phyloP scores from a whole-genome alignment of 1,140 invertebrate species.

The Lanistes nyassanus region DNA sequence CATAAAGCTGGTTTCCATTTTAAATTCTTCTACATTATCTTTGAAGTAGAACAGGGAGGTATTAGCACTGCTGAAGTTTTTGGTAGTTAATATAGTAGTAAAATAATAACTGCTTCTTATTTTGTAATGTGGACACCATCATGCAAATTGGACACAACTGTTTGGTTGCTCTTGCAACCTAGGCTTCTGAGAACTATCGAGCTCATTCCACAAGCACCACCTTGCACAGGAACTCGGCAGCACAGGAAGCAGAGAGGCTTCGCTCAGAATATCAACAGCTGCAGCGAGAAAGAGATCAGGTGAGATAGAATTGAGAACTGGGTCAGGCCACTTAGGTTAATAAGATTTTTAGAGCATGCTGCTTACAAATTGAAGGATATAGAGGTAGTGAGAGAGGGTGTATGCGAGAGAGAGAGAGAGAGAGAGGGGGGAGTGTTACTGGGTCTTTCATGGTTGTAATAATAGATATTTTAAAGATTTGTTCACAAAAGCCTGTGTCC shows the following conservation, averaged over 20 bases:
- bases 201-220: constrained; percentile 51
- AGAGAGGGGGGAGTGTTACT: no score
- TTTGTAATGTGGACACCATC: no score
- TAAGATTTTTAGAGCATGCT: background rate
- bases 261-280: constrained; percentile 43
- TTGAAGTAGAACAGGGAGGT: background rate
- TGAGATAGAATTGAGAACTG: constrained; percentile 1
- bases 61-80: background rate
- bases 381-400: no score
- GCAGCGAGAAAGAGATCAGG: constrained; percentile 48
- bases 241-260: constrained; percentile 47
- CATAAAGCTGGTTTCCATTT: no score
- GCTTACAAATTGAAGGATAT: background rate
- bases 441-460: no score
- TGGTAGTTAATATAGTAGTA: no score
- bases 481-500: no score
- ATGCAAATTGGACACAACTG: no score
- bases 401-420: no score
- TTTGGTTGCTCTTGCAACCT: background rate
- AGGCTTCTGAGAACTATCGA: constrained; percentile 49
- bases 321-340: background rate
- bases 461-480: no score
- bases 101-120: no score
- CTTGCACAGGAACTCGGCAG: constrained; percentile 49
- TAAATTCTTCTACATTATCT: background rate